phyloP scores from a whole-genome alignment of 2,797 vertebrate species.

The Silurus lanzhouensis region DNA sequence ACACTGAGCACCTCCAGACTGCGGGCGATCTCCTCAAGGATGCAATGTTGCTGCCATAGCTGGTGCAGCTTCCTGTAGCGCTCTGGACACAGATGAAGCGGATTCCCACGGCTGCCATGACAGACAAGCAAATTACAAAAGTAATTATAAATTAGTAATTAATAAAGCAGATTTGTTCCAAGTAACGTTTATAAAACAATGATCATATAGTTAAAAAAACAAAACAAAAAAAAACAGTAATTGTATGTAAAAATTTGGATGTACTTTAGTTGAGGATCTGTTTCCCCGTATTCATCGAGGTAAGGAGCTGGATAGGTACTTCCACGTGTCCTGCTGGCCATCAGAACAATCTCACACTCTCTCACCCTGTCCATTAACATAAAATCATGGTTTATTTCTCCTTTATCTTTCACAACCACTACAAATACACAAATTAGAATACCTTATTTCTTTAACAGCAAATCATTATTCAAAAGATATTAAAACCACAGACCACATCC shows the following conservation, averaged over 20 bases:
- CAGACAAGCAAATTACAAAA: slow-evolving; percentile 13
- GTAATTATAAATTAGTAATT: not conserved
- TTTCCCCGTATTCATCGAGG: slow-evolving; percentile 97
- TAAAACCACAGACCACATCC: not conserved
- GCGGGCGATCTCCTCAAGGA: slow-evolving; percentile 95
- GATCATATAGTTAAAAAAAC: not conserved
- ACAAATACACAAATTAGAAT: not conserved
- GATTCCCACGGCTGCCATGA: slow-evolving; percentile 87
- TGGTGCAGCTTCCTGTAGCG: slow-evolving; percentile 93
- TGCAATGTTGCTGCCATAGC: slow-evolving; percentile 96
- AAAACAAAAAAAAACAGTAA: not conserved
- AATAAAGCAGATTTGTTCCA: not conserved
- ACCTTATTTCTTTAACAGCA: not conserved
- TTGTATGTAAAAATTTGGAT: not conserved
- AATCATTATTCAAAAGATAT: not conserved
- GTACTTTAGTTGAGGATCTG: slow-evolving; percentile 92
- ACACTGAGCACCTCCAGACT: slow-evolving; percentile 92
- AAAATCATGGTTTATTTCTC: not conserved
- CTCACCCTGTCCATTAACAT: slow-evolving; percentile 80
- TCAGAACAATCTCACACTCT: slow-evolving; percentile 93
- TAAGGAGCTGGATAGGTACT: slow-evolving; percentile 93
- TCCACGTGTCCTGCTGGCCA: slow-evolving; percentile 91
- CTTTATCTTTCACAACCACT: not conserved
- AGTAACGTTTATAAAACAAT: not conserved
- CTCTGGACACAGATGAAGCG: slow-evolving; percentile 88